Conservation (phyloP, 2,797 vertebrate species). For the Sciaenops ocellatus region DNA sequence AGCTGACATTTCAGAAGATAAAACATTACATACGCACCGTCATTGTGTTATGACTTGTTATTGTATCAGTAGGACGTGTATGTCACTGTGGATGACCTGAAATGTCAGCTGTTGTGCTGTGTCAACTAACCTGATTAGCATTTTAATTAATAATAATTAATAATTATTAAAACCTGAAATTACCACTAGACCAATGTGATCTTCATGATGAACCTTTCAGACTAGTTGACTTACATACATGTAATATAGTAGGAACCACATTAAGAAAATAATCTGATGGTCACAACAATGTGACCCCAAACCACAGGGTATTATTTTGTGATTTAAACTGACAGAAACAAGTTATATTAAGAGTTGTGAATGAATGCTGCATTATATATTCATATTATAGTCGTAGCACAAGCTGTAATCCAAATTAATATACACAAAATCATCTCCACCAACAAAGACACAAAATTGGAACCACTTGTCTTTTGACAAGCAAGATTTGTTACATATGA, state of each 20-base stretch:
- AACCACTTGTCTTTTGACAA: neutral
- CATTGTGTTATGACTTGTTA: neutral
- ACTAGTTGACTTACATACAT: too few relatives aligned
- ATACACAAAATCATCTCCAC: neutral
- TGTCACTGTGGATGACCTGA: neutral
- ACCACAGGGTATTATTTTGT: neutral
- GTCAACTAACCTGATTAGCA: neutral
- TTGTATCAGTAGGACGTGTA: neutral
- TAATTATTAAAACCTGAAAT: too few relatives aligned
- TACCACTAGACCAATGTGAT: neutral
- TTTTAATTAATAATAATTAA: too few relatives aligned
- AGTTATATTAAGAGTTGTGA: neutral
- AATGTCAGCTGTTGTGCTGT: neutral
- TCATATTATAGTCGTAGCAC: neutral
- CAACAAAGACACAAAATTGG: neutral
- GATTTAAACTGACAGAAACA: neutral
- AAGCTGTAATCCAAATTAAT: neutral
- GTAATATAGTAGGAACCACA: neutral
- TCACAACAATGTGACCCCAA: neutral
- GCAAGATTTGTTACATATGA: neutral
- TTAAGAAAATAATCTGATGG: neutral
- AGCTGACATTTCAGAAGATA: slow-evolving; percentile 8
- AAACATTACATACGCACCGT: neutral
- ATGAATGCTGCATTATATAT: neutral
- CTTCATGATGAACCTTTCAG: neutral